Conservation (phyloP, 2,888 invertebrate species). For the Erpobdella octoculata region DNA sequence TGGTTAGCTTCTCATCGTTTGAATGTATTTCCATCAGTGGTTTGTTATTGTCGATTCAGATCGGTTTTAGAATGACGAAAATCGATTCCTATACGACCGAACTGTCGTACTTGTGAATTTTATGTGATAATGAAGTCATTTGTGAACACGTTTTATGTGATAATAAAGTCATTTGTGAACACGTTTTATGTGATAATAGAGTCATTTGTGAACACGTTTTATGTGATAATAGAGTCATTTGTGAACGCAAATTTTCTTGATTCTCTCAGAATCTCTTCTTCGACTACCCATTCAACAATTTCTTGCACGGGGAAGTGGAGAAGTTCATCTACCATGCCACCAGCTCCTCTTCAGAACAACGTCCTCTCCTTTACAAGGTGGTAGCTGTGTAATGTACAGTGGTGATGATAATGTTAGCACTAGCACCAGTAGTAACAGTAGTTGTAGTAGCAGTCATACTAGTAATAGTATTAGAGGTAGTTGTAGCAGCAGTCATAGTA, state of each 20-base stretch:
- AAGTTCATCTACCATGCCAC: conserved; percentile 70
- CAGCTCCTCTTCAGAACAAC: neutral
- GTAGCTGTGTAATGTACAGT: neutral
- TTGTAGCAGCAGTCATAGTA: neutral
- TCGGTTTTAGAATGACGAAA: too few relatives aligned
- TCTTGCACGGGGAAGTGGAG: conserved; percentile 80
- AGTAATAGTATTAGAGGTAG: neutral
- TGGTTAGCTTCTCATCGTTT: conserved; percentile 15
- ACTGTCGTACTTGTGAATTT: too few relatives aligned
- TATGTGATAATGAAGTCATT: too few relatives aligned
- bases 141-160: too few relatives aligned
- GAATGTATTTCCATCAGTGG: too few relatives aligned
- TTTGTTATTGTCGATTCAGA: too few relatives aligned
- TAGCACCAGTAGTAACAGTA: neutral
- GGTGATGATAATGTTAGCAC: neutral
- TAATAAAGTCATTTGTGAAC: too few relatives aligned
- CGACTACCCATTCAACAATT: conserved; percentile 84
- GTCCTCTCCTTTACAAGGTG: conserved; percentile 27
- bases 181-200: too few relatives aligned
- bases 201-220: too few relatives aligned
- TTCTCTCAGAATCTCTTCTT: conserved; percentile 81
- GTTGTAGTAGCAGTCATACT: neutral
- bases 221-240: too few relatives aligned
- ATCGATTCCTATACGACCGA: too few relatives aligned
- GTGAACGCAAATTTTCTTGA: too few relatives aligned